Base-by-base conservation (phyloP, 92 coral and sea anemone genomes). In the Bergia sp. region DNA sequence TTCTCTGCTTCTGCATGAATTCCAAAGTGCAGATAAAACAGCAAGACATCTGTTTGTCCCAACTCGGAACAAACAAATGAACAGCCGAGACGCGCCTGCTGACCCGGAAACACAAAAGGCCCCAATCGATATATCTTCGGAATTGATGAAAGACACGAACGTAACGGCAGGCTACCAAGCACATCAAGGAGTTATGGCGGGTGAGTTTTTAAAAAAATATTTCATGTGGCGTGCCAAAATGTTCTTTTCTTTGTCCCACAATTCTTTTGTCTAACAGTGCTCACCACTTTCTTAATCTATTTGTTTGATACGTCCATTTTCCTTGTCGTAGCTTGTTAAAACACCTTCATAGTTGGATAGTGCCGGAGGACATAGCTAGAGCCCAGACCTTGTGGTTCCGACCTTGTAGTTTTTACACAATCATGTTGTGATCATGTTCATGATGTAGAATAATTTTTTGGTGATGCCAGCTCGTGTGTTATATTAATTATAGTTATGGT, bases 61-160 rank as follows among this genome's bases (percentile, higher is more conserved):
- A 72, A 45, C 65, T 43, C 20, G 36, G 66, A 73, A 69, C 79
- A 84, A 79, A n/a, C 39, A 79, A 79, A 84, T 69, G 74, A 37
- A 47, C 87, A 84, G 53, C 45, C 44, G 77, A 82, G 79, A 53
- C 87, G 53, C 78, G 77, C 79, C 87, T 44, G 87, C 67, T 80
- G 85, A 80, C 85, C 39, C 41, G 66, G 64, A 57, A 16, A 80
- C 44, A 29, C 76, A 71, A 83, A 20, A 67, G 58, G 8, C 10
- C 18, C 47, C 42, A 66, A 18, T 82, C 76, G 58, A 73, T 66
- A 66, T 61, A 2, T 44, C 39, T 82, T 66, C 86, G 86, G 42
- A 12, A 1, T 43, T 41, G 20, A 76, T 9, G 41, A 75, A 4
- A 39, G 2, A 38, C 3, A 76, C 80, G 45, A 76, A 41, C 80